Conservation (phyloP, 2,113 vertebrate genomes). For the Macaca nemestrina region DNA sequence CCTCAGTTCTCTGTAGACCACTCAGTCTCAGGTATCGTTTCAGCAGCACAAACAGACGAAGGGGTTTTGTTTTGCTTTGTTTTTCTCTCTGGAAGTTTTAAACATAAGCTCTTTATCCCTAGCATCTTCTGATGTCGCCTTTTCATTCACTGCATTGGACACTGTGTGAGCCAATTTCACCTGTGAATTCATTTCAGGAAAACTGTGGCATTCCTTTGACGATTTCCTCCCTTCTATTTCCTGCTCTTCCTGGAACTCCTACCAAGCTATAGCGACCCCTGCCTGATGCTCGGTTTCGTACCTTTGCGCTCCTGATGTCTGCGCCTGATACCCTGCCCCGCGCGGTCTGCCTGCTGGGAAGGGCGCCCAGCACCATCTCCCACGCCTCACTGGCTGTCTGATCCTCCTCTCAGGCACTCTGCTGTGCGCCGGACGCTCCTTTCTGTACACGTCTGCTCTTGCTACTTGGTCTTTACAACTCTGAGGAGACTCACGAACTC, state of each 20-base stretch:
- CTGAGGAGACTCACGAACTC: accelerated
- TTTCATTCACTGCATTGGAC: not conserved
- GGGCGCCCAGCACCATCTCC: accelerated
- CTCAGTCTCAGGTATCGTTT: not conserved
- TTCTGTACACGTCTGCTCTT: accelerated
- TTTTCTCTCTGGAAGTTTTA: not conserved
- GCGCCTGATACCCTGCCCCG: accelerated
- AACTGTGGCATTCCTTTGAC: accelerated
- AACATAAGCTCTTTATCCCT: not conserved
- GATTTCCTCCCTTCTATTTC: not conserved
- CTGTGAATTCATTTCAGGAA: not conserved
- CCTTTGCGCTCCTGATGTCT: accelerated
- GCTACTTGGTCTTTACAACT: not conserved
- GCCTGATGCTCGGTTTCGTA: accelerated
- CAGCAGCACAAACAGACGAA: not conserved
- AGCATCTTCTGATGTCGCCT: not conserved
- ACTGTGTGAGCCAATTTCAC: not conserved
- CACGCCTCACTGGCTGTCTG: accelerated
- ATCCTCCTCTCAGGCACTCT: not conserved
- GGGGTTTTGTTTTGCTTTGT: not conserved
- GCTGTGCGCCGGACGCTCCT: accelerated
- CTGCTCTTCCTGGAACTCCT: not conserved
- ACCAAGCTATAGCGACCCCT: accelerated
- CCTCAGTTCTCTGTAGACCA: not conserved
- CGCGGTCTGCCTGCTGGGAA: not conserved